Percentiles rank a stretch among this genome's conserved stretches.
Conservation (phyloP, 2,888 invertebrate species). For the Eugnorisma glareosa region DNA sequence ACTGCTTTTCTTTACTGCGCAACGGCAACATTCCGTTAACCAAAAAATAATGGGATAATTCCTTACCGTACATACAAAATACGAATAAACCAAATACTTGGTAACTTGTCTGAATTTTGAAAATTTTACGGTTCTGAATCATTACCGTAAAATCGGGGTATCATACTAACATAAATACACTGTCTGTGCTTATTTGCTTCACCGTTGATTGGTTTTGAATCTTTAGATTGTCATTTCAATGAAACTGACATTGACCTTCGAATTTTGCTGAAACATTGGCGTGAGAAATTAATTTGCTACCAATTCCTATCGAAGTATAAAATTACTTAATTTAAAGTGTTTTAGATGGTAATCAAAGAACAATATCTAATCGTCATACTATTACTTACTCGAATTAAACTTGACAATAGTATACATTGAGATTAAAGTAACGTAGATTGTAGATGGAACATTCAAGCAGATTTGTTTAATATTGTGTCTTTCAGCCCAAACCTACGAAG, state of each 20-base stretch:
- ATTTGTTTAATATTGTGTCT: background rate
- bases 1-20: constrained; percentile 71
- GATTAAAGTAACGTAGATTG: background rate
- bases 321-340: constrained; percentile 37
- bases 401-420: background rate
- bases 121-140: constrained; percentile 4
- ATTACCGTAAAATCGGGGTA: too few relatives aligned
- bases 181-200: constrained; percentile 58
- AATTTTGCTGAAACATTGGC: constrained; percentile 61
- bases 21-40: constrained; percentile 70
- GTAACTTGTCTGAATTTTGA: constrained; percentile 5
- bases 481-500: background rate
- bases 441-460: background rate
- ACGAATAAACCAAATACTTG: constrained; percentile 6
- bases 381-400: background rate
- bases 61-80: constrained; percentile 20
- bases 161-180: background rate
- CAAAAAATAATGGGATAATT: constrained; percentile 66
- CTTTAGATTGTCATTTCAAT: constrained; percentile 59
- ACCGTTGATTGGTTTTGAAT: constrained; percentile 66
- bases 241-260: constrained; percentile 77
- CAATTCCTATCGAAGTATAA: constrained; percentile 37
- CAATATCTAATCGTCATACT: constrained; percentile 2
- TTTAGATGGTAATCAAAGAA: constrained; percentile 2
- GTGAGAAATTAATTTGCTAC: constrained; percentile 73